phyloP scores from a whole-genome alignment of 1,140 invertebrate species.

The Asbolus verrucosus region DNA sequence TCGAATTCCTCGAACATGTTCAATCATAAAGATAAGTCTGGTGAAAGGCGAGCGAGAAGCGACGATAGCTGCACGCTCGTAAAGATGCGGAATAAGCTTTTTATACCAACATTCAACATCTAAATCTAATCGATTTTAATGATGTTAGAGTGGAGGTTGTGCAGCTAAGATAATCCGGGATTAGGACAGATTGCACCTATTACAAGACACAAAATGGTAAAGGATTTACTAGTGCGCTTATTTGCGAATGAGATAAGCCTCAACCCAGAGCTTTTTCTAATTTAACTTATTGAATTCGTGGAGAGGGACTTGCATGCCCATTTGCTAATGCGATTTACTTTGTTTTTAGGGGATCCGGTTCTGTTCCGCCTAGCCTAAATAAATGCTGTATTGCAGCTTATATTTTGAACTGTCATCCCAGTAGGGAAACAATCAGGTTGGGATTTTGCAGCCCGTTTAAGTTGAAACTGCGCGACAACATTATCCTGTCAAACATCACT shows the following conservation, averaged over 20 bases:
- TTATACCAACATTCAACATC: conserved; percentile 53
- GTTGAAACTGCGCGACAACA: conserved; percentile 5
- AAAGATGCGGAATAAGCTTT: conserved; percentile 55
- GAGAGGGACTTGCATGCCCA: conserved; percentile 40
- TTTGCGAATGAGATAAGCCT: conserved; percentile 48
- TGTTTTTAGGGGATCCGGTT: conserved; percentile 22
- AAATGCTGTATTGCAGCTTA: conserved; percentile 29
- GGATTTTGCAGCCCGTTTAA: conserved; percentile 8
- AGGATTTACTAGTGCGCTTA: conserved; percentile 50
- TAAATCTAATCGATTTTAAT: conserved; percentile 59
- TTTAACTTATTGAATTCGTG: conserved; percentile 48
- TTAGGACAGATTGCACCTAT: conserved; percentile 58
- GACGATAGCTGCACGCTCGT: conserved; percentile 43
- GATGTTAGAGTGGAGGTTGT: conserved; percentile 56
- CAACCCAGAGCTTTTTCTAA: conserved; percentile 41
- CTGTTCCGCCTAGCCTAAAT: conserved; percentile 21
- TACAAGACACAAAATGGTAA: conserved; percentile 54
- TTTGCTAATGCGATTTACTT: conserved; percentile 39
- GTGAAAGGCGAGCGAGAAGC: conserved; percentile 24
- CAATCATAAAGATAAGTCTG: conserved; percentile 36
- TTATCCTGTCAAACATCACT: conserved; percentile 15
- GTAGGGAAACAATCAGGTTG: conserved; percentile 19
- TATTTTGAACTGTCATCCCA: conserved; percentile 31
- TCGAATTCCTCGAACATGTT: conserved; percentile 42
- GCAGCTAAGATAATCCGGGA: conserved; percentile 55